Percentiles rank a stretch among this genome's conserved stretches.
These are phyloP conservation scores for Camponotus vicinus DNA, from an alignment of 1,140 invertebrate species.

Conservation along the genomic window DNA sequence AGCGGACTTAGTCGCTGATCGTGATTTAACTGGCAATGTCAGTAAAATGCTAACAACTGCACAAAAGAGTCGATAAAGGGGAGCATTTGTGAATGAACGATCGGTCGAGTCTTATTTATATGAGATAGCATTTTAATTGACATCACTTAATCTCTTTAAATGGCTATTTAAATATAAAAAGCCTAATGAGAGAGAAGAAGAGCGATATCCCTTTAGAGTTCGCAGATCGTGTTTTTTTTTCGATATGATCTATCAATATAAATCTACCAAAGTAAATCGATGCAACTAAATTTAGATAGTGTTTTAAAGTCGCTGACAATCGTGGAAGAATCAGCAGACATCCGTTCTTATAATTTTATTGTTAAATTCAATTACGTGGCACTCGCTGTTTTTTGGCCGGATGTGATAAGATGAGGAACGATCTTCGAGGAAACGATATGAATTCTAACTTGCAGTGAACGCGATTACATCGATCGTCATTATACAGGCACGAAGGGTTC, in stretches of 20 bases:
- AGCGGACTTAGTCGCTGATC: constrained; percentile 53
- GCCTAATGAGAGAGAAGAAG: not conserved
- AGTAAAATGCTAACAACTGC: constrained; percentile 35
- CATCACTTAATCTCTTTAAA: not conserved
- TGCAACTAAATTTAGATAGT: constrained; percentile 14
- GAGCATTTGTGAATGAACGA: not conserved
- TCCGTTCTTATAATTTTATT: constrained; percentile 13
- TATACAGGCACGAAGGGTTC: constrained; percentile 50
- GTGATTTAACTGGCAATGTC: constrained; percentile 61
- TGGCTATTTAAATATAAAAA: constrained; percentile 16
- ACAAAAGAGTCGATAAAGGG: constrained; percentile 1
- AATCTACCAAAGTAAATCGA: not conserved
- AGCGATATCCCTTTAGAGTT: not conserved
- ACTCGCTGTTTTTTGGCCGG: not conserved
- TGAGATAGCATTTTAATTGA: constrained; percentile 2
- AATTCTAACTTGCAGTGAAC: constrained; percentile 64
- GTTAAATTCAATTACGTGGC: not conserved
- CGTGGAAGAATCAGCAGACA: constrained; percentile 18
- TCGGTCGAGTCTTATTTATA: not conserved
- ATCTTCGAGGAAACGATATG: constrained; percentile 61
- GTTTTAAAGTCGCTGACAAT: not conserved
- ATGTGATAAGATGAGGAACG: constrained; percentile 64
- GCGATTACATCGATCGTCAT: constrained; percentile 74
- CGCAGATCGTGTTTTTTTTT: not conserved
- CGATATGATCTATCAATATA: not conserved